These are phyloP conservation scores for Neelides sp. DNA, from an alignment of 1,140 invertebrate species.

Conservation along the genomic window DNA sequence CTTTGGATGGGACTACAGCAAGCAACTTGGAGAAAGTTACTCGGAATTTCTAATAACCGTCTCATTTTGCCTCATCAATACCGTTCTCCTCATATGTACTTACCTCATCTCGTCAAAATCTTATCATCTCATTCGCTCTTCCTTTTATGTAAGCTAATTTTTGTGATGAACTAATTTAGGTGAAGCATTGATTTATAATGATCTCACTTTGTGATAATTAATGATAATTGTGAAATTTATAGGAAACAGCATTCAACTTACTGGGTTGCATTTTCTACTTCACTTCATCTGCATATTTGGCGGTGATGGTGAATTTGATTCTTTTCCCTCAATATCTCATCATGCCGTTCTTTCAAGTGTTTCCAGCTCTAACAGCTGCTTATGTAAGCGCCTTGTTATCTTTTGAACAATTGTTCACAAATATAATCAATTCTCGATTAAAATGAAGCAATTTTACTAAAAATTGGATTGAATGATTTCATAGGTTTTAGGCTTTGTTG, in stretches of 20 bases:
- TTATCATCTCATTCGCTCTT: slow-evolving; percentile 54
- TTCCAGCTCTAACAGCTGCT: slow-evolving; percentile 66
- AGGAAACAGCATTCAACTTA: slow-evolving; percentile 65
- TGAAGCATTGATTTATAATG: not conserved
- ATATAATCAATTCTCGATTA: too few relatives aligned
- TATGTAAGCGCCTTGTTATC: slow-evolving; percentile 62
- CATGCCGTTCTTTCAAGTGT: slow-evolving; percentile 50
- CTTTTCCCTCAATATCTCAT: slow-evolving; percentile 48
- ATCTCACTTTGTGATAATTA: not conserved
- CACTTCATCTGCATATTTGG: slow-evolving; percentile 58
- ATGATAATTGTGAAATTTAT: slow-evolving; percentile 31
- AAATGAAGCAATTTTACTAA: too few relatives aligned
- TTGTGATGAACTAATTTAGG: slow-evolving; percentile 2
- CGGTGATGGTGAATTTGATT: slow-evolving; percentile 49
- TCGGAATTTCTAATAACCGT: slow-evolving; percentile 61
- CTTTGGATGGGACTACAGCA: slow-evolving; percentile 53
- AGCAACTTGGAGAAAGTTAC: slow-evolving; percentile 54
- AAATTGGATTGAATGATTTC: not conserved
- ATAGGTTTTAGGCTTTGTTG: slow-evolving; percentile 42
- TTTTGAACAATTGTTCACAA: too few relatives aligned
- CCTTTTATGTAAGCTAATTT: slow-evolving; percentile 56
- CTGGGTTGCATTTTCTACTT: slow-evolving; percentile 60
- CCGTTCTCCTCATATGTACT: slow-evolving; percentile 52
- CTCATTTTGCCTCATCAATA: slow-evolving; percentile 58
- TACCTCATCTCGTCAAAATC: slow-evolving; percentile 64